Evolutionary conservation across 2,113 vertebrate genomes (phyloP).

Genomic region (Prolemur simus): DNA sequence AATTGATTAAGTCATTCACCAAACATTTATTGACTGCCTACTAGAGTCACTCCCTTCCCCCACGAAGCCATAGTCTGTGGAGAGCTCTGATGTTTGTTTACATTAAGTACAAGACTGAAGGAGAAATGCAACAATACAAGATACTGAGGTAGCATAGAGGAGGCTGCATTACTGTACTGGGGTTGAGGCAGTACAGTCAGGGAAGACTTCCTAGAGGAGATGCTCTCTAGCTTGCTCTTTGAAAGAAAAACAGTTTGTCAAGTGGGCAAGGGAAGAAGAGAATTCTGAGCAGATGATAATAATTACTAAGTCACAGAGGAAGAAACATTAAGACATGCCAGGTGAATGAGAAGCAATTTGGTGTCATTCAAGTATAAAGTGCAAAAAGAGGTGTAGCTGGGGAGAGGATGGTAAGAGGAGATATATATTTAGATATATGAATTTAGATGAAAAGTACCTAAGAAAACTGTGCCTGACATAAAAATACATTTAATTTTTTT

Average conservation of each 20-base stretch:
- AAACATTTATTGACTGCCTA: neutral
- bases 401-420: neutral
- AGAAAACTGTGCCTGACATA: neutral
- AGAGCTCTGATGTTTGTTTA: neutral
- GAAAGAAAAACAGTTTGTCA: neutral
- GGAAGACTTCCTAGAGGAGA: neutral
- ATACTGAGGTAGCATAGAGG: neutral
- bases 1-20: neutral
- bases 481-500: neutral
- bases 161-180: neutral
- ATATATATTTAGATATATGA: neutral
- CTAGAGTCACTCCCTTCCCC: neutral
- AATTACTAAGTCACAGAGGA: conserved; percentile 7
- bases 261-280: neutral
- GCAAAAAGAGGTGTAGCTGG: neutral
- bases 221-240: neutral
- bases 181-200: neutral
- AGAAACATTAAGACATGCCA: neutral
- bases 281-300: neutral
- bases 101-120: neutral
- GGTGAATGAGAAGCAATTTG: neutral
- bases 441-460: neutral
- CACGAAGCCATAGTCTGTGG: neutral
- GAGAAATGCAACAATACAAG: neutral
- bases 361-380: neutral